A percentile compares a stretch with the other conserved stretches of the same genome.
These are phyloP conservation scores for Thunnus maccoyii DNA, from an alignment of 2,113 vertebrate species.

Conservation along the genomic window DNA sequence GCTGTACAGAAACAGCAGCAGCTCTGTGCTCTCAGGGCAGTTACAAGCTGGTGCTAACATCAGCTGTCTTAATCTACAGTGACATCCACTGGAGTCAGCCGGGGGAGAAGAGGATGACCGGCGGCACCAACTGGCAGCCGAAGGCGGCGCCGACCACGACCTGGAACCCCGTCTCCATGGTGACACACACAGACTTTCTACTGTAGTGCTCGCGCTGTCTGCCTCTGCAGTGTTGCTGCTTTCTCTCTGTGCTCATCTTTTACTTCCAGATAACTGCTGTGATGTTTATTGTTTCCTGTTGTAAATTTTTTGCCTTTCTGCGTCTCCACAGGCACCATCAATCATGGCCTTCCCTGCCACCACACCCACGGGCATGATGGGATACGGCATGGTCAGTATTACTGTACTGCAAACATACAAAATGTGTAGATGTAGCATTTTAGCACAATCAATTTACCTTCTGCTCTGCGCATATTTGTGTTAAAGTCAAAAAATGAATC, in stretches of 20 bases:
- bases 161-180: slow-evolving; percentile 98
- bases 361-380: slow-evolving; percentile 97
- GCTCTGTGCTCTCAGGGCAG: slow-evolving; percentile 44
- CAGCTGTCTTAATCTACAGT: slow-evolving; percentile 82
- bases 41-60: slow-evolving; percentile 55
- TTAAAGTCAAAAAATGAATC: not conserved
- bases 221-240: not conserved
- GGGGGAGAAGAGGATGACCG: slow-evolving; percentile 97
- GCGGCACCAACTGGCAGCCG: slow-evolving; percentile 98
- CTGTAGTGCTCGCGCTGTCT: not conserved
- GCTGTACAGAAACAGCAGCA: slow-evolving; percentile 4
- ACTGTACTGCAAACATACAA: not conserved
- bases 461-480: not conserved
- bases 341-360: slow-evolving; percentile 98
- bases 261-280: not conserved
- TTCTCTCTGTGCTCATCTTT: not conserved
- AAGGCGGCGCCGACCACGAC: slow-evolving; percentile 95
- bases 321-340: slow-evolving; percentile 88
- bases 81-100: slow-evolving; percentile 99
- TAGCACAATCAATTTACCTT: not conserved
- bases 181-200: slow-evolving; percentile 79
- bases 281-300: not conserved
- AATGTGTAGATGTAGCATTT: not conserved
- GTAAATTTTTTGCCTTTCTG: slow-evolving; percentile 5
- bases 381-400: slow-evolving; percentile 94